Evolutionary conservation across 2,888 invertebrate genomes (phyloP), one percentile per base, ranked within the genome.

Genomic region (Rotaria magnacalcarata): DNA sequence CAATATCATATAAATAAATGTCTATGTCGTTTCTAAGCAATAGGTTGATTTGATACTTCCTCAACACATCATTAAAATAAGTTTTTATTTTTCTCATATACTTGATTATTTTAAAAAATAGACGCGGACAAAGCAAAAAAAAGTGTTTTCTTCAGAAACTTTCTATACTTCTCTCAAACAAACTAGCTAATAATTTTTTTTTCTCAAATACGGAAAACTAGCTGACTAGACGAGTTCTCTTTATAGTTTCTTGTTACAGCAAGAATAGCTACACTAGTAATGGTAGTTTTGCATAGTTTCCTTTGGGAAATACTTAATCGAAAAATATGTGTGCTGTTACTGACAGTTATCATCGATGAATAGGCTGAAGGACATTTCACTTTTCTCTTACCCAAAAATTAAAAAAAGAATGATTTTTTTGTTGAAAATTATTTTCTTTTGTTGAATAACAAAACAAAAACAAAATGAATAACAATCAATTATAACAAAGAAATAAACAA

Each of bases 401-500:
- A 67, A 41, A 41, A 34, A 34, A 34, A 24, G 19, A 54, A 19
- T 2, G 21, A 21, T 2, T 0, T 5, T 10, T 16, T 52, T 52
- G 14, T 52, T 52, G 16, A 21, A 54, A 54, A 54, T 54, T 41
- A 34, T 27, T 67, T 67, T 67, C 34, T 34, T 34, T 67, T 34
- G 67, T 67, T 67, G 34, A 67, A 67, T 67, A 67, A 67, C 34
- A 67, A 67, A 67, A 34, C 56, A 21, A 67, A 67, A 27, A 67
- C n/a, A 58, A 58, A 58, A 58, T n/a, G 24, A 58, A 58, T 58
- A 58, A 58, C 58, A 58, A 58, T 58, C 58, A 58, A 11, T 60
- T 14, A n/a, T 67, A 67, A 67, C 67, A 67, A 67, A 67, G 34
- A 3, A 67, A 67, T 34, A 27, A 67, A 67, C 67, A 67, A 67